Base-by-base conservation (phyloP, 1,140 invertebrate genomes). In the Atopsyche davidsoni region DNA sequence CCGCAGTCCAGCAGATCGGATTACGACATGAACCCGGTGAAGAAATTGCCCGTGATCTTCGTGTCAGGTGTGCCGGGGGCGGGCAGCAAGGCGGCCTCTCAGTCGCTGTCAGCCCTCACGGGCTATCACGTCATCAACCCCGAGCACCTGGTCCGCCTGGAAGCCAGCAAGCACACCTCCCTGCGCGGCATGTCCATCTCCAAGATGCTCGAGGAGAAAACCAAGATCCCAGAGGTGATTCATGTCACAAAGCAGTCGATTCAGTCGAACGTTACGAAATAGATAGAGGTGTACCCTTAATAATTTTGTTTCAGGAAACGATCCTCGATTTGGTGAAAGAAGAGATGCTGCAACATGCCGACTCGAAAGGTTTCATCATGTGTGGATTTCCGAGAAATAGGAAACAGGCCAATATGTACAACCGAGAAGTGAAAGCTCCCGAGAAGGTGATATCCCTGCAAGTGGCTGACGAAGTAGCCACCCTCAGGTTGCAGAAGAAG, bases 51-150 rank as follows among this genome's bases (percentile, higher is more conserved):
- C 1, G 72, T 76, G n/a, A 68, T 74, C 28, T 76, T 73, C 57
- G 68, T 75, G 38, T 69, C 69, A 48, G 73, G 72, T 0, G 68
- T 74, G 1, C 71, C 72, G 0, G 72, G 72, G 1, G 68, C 71
- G 0, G 74, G 73, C 2, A 71, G 70, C 46, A 68, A 68, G 42
- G 73, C 69, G 0, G 70, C 70, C 2, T 67, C 70, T 1, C 63
- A 70, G 45, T 69, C 69, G n/a, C 66, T 76, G 28, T 69, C 72
- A 7, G 64, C 63, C 36, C 68, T 72, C 34, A 72, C 73, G 1
- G 72, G 71, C 1, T 75, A 72, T 59, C 63, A 63, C 48, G 40
- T 50, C 14, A 44, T 50, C 25, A 34, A 24, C 13, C 40, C 48
- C 2, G 48, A 31, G 0, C 21, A 50, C 25, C 40, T 50, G 55